Evolutionary conservation across 2,113 vertebrate species (phyloP).

Genomic region (Nymphicus hollandicus): DNA sequence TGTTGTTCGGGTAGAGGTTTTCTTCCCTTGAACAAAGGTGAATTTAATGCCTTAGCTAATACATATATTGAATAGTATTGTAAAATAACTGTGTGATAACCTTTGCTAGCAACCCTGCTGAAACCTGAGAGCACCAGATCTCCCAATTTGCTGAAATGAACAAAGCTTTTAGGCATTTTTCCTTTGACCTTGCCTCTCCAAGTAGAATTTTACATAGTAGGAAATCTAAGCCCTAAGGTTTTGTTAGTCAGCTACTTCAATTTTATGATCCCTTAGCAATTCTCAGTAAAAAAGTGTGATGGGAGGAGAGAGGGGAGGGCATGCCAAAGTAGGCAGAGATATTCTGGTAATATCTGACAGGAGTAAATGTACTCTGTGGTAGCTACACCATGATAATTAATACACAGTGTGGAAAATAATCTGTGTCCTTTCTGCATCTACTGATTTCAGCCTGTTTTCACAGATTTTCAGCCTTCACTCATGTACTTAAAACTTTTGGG

Average conservation of each 20-base stretch:
- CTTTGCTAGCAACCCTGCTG: not conserved
- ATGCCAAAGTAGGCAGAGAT: not conserved
- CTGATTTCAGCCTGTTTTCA: not conserved
- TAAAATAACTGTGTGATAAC: not conserved
- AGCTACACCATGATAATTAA: not conserved
- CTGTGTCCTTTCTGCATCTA: not conserved
- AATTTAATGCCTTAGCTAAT: not conserved
- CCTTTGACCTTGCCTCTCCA: not conserved
- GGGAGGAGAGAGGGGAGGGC: not conserved
- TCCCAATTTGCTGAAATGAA: not conserved
- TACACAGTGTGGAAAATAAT: not conserved
- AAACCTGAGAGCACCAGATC: not conserved
- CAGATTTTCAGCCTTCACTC: not conserved
- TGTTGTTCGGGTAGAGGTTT: not conserved
- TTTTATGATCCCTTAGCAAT: not conserved
- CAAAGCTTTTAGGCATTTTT: not conserved
- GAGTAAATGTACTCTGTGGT: not conserved
- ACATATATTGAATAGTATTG: not conserved
- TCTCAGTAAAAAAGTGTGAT: not conserved
- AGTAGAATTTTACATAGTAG: not conserved
- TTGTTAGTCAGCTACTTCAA: not conserved
- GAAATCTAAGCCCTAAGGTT: not conserved
- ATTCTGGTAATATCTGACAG: not conserved
- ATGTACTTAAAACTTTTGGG: not conserved
- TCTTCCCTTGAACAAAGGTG: not conserved